Percentiles rank a stretch among this genome's conserved stretches.
These are phyloP conservation scores for Cosmopolites sordidus DNA, from an alignment of 2,888 invertebrate species.

Conservation along the genomic window DNA sequence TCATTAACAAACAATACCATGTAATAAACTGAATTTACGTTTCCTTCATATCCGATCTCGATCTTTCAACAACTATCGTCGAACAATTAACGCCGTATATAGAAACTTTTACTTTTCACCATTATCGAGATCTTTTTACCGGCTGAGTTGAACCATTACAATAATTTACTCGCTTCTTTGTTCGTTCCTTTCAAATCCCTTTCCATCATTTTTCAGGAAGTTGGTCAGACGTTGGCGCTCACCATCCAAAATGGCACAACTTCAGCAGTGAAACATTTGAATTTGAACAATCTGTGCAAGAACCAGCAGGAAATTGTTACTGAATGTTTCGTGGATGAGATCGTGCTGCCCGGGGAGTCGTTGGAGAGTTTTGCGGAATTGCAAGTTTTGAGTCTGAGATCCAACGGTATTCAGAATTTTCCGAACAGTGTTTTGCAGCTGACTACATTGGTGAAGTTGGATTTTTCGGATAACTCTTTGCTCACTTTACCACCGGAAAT, in stretches of 20 bases:
- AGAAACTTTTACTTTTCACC: neutral
- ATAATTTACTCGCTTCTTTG: too few relatives aligned
- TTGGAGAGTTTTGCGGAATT: conserved; percentile 43
- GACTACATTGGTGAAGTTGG: conserved; percentile 59
- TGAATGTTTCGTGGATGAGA: conserved; percentile 43
- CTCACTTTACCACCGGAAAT: conserved; percentile 62
- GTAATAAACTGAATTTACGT: too few relatives aligned
- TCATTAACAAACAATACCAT: too few relatives aligned
- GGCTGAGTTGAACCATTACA: too few relatives aligned
- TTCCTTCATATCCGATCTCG: neutral
- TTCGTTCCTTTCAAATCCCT: too few relatives aligned
- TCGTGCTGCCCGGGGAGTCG: conserved; percentile 44
- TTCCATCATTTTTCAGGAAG: too few relatives aligned
- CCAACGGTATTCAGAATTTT: conserved; percentile 57
- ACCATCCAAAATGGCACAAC: conserved; percentile 11
- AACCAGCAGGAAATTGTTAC: conserved; percentile 24
- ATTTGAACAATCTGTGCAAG: conserved; percentile 45
- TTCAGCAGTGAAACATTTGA: conserved; percentile 39
- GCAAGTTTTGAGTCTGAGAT: conserved; percentile 47
- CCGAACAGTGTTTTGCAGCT: conserved; percentile 60
- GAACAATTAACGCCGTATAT: conserved; percentile 1
- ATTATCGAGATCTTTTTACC: too few relatives aligned
- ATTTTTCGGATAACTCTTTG: conserved; percentile 66
- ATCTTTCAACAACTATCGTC: neutral
- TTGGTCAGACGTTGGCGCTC: neutral